Evolutionary conservation across 2,113 vertebrate genomes (phyloP).

Genomic region (Clarias magur): DNA sequence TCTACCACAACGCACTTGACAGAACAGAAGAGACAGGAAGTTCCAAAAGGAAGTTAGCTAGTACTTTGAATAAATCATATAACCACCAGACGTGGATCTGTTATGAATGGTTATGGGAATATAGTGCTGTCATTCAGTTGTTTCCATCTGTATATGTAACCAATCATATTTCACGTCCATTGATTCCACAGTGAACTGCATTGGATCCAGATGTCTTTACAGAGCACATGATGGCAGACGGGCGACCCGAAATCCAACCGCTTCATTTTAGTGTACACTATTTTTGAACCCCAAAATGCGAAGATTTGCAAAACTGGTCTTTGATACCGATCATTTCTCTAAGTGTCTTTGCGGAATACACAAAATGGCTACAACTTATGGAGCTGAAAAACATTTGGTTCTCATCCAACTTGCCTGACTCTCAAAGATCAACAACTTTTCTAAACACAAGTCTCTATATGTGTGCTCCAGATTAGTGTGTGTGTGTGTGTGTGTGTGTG

Average conservation of each 20-base stretch:
- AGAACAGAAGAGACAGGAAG: slow-evolving; percentile 16
- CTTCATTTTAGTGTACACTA: slow-evolving; percentile 11
- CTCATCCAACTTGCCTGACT: slow-evolving; percentile 9
- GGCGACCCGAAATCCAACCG: not conserved
- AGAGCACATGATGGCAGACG: slow-evolving; percentile 18
- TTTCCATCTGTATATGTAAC: slow-evolving; percentile 35
- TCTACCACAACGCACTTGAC: not conserved
- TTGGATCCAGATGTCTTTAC: slow-evolving; percentile 43
- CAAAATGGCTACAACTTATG: not conserved
- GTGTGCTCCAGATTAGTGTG: not conserved
- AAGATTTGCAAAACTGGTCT: not conserved
- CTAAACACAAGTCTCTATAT: not conserved
- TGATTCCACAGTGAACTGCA: slow-evolving; percentile 9
- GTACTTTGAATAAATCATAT: slow-evolving; percentile 22
- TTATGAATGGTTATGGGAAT: slow-evolving; percentile 37
- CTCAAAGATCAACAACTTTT: slow-evolving; percentile 7
- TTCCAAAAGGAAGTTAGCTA: slow-evolving; percentile 20
- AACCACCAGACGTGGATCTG: slow-evolving; percentile 26
- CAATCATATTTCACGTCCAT: slow-evolving; percentile 36
- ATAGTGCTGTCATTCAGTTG: slow-evolving; percentile 33
- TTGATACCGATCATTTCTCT: slow-evolving; percentile 6
- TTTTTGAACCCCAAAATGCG: not conserved
- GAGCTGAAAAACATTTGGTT: not conserved
- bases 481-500: not conserved
- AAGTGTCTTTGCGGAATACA: not conserved